Percentiles rank a stretch among this genome's conserved stretches.
These are phyloP conservation scores for Drosophila ohnishii DNA, from an alignment of 1,140 invertebrate species.

Conservation along the genomic window DNA sequence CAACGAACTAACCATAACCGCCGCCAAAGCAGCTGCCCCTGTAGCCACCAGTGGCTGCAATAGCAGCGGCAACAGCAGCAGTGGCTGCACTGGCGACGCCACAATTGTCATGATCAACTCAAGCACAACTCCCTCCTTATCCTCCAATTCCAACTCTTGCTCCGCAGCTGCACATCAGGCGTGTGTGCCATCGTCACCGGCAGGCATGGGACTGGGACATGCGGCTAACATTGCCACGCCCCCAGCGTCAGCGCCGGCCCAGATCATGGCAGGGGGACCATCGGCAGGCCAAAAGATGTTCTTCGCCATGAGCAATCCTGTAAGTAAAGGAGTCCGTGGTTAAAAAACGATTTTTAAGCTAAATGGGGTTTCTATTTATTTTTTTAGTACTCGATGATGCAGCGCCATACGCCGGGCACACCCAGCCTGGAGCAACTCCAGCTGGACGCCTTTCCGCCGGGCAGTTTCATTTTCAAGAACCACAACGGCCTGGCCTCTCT, in stretches of 20 bases:
- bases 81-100: conserved; percentile 16
- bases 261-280: conserved; percentile 56
- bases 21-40: conserved; percentile 9
- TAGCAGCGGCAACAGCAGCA: conserved; percentile 1
- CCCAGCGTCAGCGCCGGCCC: conserved; percentile 65
- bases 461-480: conserved; percentile 70
- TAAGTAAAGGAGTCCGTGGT: conserved; percentile 19
- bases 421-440: conserved; percentile 63
- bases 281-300: conserved; percentile 61
- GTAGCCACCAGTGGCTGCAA: conserved; percentile 10
- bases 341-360: neutral
- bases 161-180: conserved; percentile 62
- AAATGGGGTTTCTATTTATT: neutral
- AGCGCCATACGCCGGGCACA: conserved; percentile 54
- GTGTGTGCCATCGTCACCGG: conserved; percentile 76
- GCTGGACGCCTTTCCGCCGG: conserved; percentile 48
- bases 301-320: conserved; percentile 73
- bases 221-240: conserved; percentile 68
- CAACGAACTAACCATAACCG: conserved; percentile 69
- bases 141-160: conserved; percentile 62
- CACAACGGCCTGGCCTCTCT: conserved; percentile 60
- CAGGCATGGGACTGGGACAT: conserved; percentile 63
- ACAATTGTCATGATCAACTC: conserved; percentile 76
- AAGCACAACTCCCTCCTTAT: conserved; percentile 27
- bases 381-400: conserved; percentile 62